A percentile compares a stretch with the other conserved stretches of the same genome.
phyloP scores from a whole-genome alignment of 2,113 vertebrate species.

The Gorsachius goisagi region DNA sequence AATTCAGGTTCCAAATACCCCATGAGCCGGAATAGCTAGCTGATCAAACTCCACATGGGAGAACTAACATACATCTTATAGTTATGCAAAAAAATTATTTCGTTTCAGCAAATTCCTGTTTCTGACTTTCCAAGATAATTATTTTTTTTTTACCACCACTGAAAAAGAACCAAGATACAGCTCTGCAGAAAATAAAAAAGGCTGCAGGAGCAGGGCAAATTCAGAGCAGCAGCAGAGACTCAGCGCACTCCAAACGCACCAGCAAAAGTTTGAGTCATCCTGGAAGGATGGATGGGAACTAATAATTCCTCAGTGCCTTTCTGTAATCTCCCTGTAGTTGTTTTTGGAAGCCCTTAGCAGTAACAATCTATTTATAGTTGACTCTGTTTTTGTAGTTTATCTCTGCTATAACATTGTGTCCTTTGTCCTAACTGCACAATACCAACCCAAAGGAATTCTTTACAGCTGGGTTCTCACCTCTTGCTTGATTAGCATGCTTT shows the following conservation, averaged over 20 bases:
- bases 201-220: not conserved
- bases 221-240: not conserved
- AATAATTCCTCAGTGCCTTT: not conserved
- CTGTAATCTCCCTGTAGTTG: not conserved
- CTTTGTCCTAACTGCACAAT: not conserved
- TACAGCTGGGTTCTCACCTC: not conserved
- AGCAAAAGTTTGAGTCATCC: not conserved
- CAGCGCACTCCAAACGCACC: not conserved
- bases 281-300: not conserved
- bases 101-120: not conserved
- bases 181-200: not conserved
- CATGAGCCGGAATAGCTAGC: not conserved
- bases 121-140: not conserved
- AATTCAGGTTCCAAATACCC: not conserved
- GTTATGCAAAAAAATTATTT: not conserved
- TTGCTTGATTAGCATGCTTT: not conserved
- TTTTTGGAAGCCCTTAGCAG: not conserved
- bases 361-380: conserved; percentile 47
- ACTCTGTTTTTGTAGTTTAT: not conserved
- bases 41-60: not conserved
- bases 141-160: not conserved
- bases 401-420: not conserved
- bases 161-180: not conserved
- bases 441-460: not conserved
- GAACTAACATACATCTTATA: not conserved